phyloP scores from a whole-genome alignment of 92 coral and sea anemone genomes.

The Plumapathes pennacea region DNA sequence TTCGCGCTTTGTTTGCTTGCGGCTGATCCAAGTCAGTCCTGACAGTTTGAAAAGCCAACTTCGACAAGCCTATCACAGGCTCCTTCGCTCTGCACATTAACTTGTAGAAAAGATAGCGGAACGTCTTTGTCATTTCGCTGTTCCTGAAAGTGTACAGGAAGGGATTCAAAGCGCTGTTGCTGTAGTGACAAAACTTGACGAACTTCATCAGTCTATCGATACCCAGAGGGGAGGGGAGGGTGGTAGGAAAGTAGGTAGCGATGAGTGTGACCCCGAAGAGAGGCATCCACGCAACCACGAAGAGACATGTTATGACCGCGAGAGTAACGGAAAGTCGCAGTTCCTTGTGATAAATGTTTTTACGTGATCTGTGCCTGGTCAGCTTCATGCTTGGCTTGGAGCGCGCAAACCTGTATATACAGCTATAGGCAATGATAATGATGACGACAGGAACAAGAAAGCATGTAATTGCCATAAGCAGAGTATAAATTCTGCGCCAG shows the following conservation, averaged over 20 bases:
- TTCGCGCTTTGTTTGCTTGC: too few relatives aligned
- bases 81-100: slow-evolving; percentile 39
- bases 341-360: slow-evolving; percentile 54
- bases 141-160: slow-evolving; percentile 84
- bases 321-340: slow-evolving; percentile 71
- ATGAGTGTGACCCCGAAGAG: slow-evolving; percentile 62
- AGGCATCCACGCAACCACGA: slow-evolving; percentile 81
- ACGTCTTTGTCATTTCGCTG: slow-evolving; percentile 60
- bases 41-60: too few relatives aligned
- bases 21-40: too few relatives aligned
- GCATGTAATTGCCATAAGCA: slow-evolving; percentile 64
- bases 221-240: slow-evolving; percentile 54
- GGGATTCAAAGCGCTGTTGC: slow-evolving; percentile 81
- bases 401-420: slow-evolving; percentile 48
- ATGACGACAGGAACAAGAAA: slow-evolving; percentile 67
- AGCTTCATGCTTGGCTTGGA: slow-evolving; percentile 27
- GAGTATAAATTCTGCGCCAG: slow-evolving; percentile 69
- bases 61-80: too few relatives aligned
- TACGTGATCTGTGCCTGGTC: slow-evolving; percentile 22
- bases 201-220: slow-evolving; percentile 60
- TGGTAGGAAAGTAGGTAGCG: slow-evolving; percentile 53
- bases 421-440: slow-evolving; percentile 62
- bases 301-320: slow-evolving; percentile 64
- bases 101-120: slow-evolving; percentile 30
- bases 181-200: slow-evolving; percentile 85